phyloP scores from a whole-genome alignment of 1,140 invertebrate species.

The Archivesica marissinica region DNA sequence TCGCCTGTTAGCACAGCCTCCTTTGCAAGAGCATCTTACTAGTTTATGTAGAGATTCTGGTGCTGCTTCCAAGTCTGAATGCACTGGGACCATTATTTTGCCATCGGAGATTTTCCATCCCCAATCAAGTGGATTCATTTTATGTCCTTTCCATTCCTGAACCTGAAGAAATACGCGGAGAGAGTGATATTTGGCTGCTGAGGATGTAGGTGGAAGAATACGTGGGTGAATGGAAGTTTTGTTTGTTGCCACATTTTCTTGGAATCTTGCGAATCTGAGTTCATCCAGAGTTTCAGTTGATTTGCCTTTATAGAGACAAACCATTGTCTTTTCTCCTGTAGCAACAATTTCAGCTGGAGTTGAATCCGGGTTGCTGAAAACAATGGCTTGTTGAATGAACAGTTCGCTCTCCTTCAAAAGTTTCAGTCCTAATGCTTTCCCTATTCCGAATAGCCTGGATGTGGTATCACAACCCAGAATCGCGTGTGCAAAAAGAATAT shows the following conservation, averaged over 20 bases:
- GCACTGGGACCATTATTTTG: constrained; percentile 42
- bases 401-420: background rate
- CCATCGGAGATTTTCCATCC: constrained; percentile 62
- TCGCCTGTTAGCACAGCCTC: constrained; percentile 63
- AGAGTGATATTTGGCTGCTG: constrained; percentile 28
- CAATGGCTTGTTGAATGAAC: background rate
- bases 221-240: constrained; percentile 6
- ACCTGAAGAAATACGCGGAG: constrained; percentile 38
- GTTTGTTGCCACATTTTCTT: background rate
- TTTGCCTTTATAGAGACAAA: constrained; percentile 24
- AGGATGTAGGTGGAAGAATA: constrained; percentile 46
- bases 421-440: constrained; percentile 16
- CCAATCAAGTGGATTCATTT: constrained; percentile 46
- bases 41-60: constrained; percentile 59
- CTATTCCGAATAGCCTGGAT: constrained; percentile 54
- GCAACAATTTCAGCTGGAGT: background rate
- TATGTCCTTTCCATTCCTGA: constrained; percentile 32
- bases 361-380: background rate
- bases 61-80: constrained; percentile 54
- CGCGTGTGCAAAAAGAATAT: constrained; percentile 41
- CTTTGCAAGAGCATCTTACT: constrained; percentile 67
- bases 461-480: constrained; percentile 64
- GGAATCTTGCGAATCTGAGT: background rate
- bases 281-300: background rate
- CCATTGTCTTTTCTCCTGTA: constrained; percentile 38